Evolutionary conservation across 2,888 invertebrate species (phyloP), one percentile per base, ranked within the genome.

Genomic region (Dynastes hyllus): DNA sequence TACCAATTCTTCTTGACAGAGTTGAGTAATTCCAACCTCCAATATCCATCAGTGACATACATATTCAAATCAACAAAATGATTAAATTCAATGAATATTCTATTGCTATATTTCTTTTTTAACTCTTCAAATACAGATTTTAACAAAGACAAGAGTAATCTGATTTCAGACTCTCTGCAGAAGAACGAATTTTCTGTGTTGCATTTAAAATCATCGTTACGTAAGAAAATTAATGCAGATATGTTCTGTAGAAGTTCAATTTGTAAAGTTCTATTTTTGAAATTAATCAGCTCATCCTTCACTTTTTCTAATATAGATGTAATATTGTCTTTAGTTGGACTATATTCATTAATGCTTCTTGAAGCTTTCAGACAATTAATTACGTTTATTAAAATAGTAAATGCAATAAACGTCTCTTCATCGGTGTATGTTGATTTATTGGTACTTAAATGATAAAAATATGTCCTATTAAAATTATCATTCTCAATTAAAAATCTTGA

Each of bases 241-340:
- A 95, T 91, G 87, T 94, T 93, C 87, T 95, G 94, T 77, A 95
- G 90, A 0, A 94, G 90, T 89, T 94, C 93, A 71, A 92, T 87
- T 83, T 92, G 91, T 82, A 89, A 89, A 80, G 88, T 87, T 55
- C 90, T 81, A 27, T 91, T 91, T 80, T 90, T 89, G 70, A 91
- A 89, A 50, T 89, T 89, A 69, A 91, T 85, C n/a, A 91, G 86
- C 67, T 91, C 87, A 3, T 90, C 87, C 86, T 90, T 90, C 9
- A 91, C 87, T 81, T 90, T 90, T 73, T 91, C 90, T 79, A 92
- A 86, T 0, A 89, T 88, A n/a, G 88, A 86, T 6, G 87, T 87
- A 55, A 90, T 88, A 45, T 89, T 88, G 73, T 90, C 89, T 22
- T 87, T 84, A 78, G 86, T 87, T 80, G 88, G 88, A 50, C 85